Evolutionary conservation across 1,140 invertebrate genomes (phyloP), one percentile per base, ranked within the genome.

Genomic region (Leptonema lineaticorne): DNA sequence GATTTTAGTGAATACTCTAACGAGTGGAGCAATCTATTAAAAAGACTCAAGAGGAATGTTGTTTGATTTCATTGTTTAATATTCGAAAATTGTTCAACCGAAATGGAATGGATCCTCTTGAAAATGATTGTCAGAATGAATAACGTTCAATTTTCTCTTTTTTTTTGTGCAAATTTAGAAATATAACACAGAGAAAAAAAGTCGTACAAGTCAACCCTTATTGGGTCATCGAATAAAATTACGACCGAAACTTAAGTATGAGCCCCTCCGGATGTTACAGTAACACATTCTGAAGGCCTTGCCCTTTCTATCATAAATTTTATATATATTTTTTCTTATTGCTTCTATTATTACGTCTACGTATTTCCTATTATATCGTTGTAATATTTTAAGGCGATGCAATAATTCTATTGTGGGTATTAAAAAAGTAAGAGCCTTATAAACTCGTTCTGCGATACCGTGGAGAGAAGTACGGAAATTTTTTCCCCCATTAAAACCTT

Each of bases 211-310:
- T 22, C 50, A 24, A 53, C 22, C 50, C 50, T 53, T 26, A 53
- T 53, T 26, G 50, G 50, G 50, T 53, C 50, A 53, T 53, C 50
- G 50, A 53, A 53, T 53, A 24, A 53, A 53, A 53, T 53, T 53
- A 53, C 22, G 50, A 53, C 1, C 50, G 50, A 26, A 53, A 53
- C 50, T 53, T 53, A 53, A 53, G 50, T 53, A 53, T 20, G 50
- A 24, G 20, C 18, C 20, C 50, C 18, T 11, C 50, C 50, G 50
- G 50, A 53, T 26, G 50, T 22, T 53, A 53, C 24, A 53, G 50
- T 53, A 53, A 53, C 50, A 53, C 50, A 24, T 24, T 24, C 22
- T 14, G 50, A 53, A 53, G 50, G 50, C 22, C 24, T 53, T 14
- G 22, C 50, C 22, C 50, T 53, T 53, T 24, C 50, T 22, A 24